Base-by-base conservation (phyloP, 2,113 vertebrate genomes). In the Nycticorax nycticorax region DNA sequence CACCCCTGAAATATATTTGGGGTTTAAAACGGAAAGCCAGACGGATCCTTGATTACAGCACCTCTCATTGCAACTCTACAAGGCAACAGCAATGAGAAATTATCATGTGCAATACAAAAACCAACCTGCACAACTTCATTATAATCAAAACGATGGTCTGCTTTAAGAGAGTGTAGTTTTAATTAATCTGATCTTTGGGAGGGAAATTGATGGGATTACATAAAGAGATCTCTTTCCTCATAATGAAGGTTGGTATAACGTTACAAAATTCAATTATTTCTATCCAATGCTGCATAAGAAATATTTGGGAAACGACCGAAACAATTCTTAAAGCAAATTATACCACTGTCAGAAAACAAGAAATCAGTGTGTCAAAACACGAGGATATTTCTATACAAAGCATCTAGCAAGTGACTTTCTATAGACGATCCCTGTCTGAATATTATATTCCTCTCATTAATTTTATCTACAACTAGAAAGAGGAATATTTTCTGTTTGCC, bases 271-370 rank as follows among this genome's bases (percentile, higher is more conserved):
- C 88, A 98, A 95, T 97, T 96, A 97, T 94, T 97, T 96, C 93
- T 85, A 78, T 53, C 82, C 75, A 85, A 39, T 4, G 12, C 88
- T 55, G 48, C 59, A 48, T 72, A 78, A 96, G 93, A 97, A 97
- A 96, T 95, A 94, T 96, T 97, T 97, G 94, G 95, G 93, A 92
- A 92, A 63, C 4, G 74, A 97, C 95, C 97, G 97, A 98, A 98
- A 97, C 91, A 96, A 95, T 96, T 97, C 96, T 96, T 97, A 94
- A 94, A 97, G 92, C 96, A 98, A 98, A 98, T 98, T 98, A 98
- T 83, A 97, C 76, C 89, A 85, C 96, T 98, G 97, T 97, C 97
- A 98, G 97, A 86, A 97, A 98, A 97, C 93, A 97, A 97, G 97
- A 96, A 98, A 96, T 96, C 92, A 88, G 88, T n/a, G 74, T 97